Evolutionary conservation across 2,888 invertebrate species (phyloP), one percentile per base, ranked within the genome.

Genomic region (Eupsilia transversa): DNA sequence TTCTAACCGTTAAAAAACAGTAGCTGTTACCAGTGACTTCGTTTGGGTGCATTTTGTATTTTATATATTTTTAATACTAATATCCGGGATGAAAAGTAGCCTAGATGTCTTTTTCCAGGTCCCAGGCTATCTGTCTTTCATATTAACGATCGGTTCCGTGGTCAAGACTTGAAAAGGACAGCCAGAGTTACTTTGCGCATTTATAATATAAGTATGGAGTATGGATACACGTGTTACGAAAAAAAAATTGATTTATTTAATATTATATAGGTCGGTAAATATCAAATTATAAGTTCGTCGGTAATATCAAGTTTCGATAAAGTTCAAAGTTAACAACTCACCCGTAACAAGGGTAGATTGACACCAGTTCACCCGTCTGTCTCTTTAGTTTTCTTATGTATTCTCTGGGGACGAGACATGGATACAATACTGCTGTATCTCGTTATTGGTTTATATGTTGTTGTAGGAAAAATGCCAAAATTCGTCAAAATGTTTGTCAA

Each of bases 291-390:
- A n/a, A n/a, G n/a, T n/a, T n/a, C n/a, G n/a, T n/a, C n/a, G n/a
- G n/a, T n/a, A n/a, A n/a, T 49, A 38, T 20, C n/a, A 69, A 72
- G 72, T 72, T 72, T 43, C 67, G 52, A 38, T 56, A 30, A 82
- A 52, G 56, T 57, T 63, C 23, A 79, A 68, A 67, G 17, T 70
- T 72, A 73, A 73, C 73, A 35, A 64, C 65, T n/a, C 61, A 46
- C 61, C 27, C 64, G 66, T 78, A 49, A 74, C 57, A 61, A 38
- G 74, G 46, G 74, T 68, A 63, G 74, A 79, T 77, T 79, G 85
- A 83, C 83, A 86, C 56, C 83, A 79, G 73, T 76, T 83, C 74
- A 72, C 77, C 76, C 49, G 71, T 66, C 56, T 71, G 70, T 75
- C 71, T 71, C 63, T 80, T 77, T 67, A 76, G 65, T 78, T 80